These are phyloP conservation scores for Ptiloglossa arizonensis DNA, from an alignment of 1,140 invertebrate species.

Conservation along the genomic window DNA sequence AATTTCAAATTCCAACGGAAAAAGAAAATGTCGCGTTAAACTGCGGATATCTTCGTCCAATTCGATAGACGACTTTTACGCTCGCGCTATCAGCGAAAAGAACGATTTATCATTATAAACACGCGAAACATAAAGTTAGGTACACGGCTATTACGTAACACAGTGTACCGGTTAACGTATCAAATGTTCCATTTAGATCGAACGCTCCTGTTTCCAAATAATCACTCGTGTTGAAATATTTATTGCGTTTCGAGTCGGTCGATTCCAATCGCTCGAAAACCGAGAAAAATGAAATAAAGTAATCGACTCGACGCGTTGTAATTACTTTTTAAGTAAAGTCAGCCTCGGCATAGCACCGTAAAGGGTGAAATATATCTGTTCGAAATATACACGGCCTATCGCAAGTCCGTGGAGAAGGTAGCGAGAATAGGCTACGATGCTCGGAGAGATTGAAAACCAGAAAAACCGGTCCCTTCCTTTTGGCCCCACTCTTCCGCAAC, in stretches of 20 bases:
- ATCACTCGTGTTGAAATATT: too few relatives aligned
- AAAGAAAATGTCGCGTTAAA: too few relatives aligned
- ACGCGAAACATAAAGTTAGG: neutral
- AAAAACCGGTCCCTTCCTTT: conserved; percentile 75
- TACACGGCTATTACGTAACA: neutral
- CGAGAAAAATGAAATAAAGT: too few relatives aligned
- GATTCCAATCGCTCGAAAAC: too few relatives aligned
- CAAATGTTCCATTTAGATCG: too few relatives aligned
- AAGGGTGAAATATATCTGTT: neutral
- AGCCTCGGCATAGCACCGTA: neutral
- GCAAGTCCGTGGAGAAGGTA: conserved; percentile 32
- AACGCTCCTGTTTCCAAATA: too few relatives aligned
- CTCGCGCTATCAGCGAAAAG: neutral
- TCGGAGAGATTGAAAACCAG: conserved; percentile 72
- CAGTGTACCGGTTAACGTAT: neutral
- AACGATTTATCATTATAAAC: neutral
- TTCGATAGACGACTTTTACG: too few relatives aligned
- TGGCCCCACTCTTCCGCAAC: conserved; percentile 49
- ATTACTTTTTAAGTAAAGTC: neutral
- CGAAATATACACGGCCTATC: conserved; percentile 34
- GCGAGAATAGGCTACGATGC: conserved; percentile 59
- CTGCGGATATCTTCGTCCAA: too few relatives aligned
- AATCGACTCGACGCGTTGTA: too few relatives aligned
- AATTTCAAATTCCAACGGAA: too few relatives aligned
- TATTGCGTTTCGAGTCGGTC: too few relatives aligned